These are phyloP conservation scores for Ypsolopha scabrella DNA, from an alignment of 2,888 invertebrate species.

Conservation along the genomic window DNA sequence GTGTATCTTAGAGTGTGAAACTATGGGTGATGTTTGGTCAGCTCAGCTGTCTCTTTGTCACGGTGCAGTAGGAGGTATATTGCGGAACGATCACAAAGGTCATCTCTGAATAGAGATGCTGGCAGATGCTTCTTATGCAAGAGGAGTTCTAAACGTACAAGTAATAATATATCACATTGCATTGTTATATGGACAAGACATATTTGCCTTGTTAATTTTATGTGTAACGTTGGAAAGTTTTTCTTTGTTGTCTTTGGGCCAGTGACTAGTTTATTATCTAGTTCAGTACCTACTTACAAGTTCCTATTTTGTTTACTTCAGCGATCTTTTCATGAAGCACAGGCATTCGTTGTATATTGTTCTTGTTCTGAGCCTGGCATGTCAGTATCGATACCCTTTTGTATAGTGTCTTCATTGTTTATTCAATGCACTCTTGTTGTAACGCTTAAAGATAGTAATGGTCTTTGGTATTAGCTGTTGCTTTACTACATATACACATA, in stretches of 20 bases:
- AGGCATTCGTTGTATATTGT: slow-evolving; percentile 9
- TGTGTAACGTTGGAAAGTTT: too few species aligned
- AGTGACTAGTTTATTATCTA: too few species aligned
- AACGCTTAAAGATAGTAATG: not conserved
- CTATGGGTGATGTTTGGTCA: too few species aligned
- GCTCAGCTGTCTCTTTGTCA: too few species aligned
- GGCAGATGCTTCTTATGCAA: slow-evolving; percentile 39
- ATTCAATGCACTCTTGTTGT: slow-evolving; percentile 19
- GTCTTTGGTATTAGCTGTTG: slow-evolving; percentile 5
- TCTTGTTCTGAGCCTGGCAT: slow-evolving; percentile 10
- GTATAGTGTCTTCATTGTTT: slow-evolving; percentile 30
- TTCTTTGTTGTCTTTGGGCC: too few species aligned
- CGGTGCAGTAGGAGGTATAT: too few species aligned
- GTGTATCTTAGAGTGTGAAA: too few species aligned
- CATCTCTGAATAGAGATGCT: slow-evolving; percentile 41
- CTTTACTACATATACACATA: slow-evolving; percentile 10
- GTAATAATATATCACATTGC: too few species aligned
- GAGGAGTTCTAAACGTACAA: not conserved
- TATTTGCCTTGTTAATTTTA: too few species aligned
- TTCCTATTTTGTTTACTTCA: slow-evolving; percentile 1
- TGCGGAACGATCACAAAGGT: slow-evolving; percentile 37
- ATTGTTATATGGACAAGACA: too few species aligned
- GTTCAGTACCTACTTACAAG: too few species aligned
- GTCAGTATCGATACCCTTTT: slow-evolving; percentile 28
- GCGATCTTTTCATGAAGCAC: slow-evolving; percentile 4